Percentiles rank a stretch among this genome's conserved stretches.
Conservation (phyloP, 2,797 vertebrate genomes). For the Sebastes taczanowskii region DNA sequence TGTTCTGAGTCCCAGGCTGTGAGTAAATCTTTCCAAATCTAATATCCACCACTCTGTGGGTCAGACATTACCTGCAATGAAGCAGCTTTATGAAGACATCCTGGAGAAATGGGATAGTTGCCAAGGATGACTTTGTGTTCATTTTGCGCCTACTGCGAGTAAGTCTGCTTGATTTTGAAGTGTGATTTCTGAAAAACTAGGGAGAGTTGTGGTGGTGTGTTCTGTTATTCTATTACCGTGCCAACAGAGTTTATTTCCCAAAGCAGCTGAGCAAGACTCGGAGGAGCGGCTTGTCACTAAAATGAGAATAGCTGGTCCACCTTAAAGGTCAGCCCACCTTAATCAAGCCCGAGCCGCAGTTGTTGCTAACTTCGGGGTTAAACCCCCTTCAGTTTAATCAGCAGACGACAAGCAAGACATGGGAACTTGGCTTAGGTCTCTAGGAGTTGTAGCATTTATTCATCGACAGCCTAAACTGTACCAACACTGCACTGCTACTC, state of each 20-base stretch:
- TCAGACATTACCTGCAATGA: constrained; percentile 19
- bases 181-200: background rate
- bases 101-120: background rate
- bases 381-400: background rate
- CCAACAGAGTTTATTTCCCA: background rate
- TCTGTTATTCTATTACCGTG: background rate
- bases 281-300: background rate
- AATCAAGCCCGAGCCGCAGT: background rate
- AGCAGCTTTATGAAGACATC: constrained; percentile 25
- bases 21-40: constrained; percentile 37
- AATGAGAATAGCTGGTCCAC: background rate
- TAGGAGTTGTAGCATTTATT: background rate
- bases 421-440: background rate
- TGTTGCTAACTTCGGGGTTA: background rate
- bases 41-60: constrained; percentile 24
- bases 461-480: background rate
- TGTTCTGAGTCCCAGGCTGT: constrained; percentile 10
- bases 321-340: background rate
- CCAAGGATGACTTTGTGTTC: background rate
- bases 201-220: background rate
- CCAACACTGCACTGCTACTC: background rate
- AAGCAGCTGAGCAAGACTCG: background rate
- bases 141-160: background rate
- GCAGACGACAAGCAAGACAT: background rate
- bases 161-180: background rate